phyloP scores from a whole-genome alignment of 2,113 vertebrate genomes.

The Mesitornis unicolor region DNA sequence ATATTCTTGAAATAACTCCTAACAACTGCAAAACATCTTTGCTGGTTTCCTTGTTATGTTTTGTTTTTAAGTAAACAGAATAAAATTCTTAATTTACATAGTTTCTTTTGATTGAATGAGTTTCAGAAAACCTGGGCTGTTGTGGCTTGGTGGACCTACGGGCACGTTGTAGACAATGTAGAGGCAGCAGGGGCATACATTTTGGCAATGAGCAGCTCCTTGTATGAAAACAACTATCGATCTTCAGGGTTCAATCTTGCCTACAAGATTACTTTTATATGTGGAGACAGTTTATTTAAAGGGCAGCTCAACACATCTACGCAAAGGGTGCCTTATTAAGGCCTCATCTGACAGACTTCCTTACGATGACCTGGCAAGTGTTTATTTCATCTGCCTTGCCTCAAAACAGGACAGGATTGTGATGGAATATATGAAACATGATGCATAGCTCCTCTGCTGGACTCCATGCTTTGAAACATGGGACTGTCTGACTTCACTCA shows the following conservation, averaged over 20 bases:
- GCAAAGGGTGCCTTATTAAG: neutral
- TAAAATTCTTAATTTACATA: neutral
- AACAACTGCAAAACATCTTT: constrained; percentile 48
- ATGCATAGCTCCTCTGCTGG: neutral
- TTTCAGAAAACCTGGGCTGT: neutral
- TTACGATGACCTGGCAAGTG: neutral
- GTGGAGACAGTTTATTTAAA: neutral
- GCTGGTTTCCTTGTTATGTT: constrained; percentile 11
- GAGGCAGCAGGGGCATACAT: neutral
- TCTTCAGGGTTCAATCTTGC: neutral
- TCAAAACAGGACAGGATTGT: neutral
- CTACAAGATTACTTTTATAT: neutral
- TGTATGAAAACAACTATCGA: neutral
- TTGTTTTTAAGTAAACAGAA: constrained; percentile 26
- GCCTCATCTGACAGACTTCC: neutral
- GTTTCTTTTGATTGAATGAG: neutral
- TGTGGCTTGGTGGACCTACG: neutral
- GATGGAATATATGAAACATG: neutral
- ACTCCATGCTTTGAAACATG: neutral
- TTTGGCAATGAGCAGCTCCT: neutral
- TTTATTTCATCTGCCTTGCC: neutral
- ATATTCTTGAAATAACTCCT: constrained; percentile 28
- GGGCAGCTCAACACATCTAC: neutral
- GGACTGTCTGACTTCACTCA: neutral
- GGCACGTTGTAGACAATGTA: neutral